phyloP scores from a whole-genome alignment of 2,113 vertebrate genomes.

The Pavo muticus region DNA sequence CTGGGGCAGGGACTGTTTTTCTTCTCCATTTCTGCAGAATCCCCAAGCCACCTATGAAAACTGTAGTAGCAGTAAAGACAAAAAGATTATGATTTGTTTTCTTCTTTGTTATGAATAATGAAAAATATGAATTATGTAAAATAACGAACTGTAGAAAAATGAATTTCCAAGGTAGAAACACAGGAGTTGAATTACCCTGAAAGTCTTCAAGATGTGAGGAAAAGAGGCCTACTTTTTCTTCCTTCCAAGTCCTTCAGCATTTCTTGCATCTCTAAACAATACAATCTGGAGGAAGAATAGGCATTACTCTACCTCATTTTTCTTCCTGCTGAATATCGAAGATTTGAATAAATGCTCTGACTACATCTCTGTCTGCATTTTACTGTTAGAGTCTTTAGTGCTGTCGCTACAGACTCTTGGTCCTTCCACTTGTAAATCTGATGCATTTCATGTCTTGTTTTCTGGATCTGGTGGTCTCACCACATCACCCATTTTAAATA shows the following conservation, averaged over 20 bases:
- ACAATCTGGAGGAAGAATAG: not conserved
- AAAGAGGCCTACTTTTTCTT: not conserved
- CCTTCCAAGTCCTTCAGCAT: not conserved
- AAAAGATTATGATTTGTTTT: fast-evolving
- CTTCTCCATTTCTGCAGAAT: not conserved
- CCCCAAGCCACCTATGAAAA: not conserved
- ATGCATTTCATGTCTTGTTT: not conserved
- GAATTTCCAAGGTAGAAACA: not conserved
- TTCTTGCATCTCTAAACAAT: not conserved
- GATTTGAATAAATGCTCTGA: not conserved
- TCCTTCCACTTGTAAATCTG: not conserved
- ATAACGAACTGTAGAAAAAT: not conserved
- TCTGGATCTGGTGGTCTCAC: not conserved
- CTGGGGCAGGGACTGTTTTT: not conserved
- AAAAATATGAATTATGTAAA: not conserved
- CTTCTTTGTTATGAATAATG: not conserved
- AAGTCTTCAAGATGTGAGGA: not conserved
- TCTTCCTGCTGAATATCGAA: not conserved
- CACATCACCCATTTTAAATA: not conserved
- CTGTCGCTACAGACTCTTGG: not conserved
- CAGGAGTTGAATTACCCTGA: not conserved
- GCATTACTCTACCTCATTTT: not conserved
- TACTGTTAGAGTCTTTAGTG: not conserved
- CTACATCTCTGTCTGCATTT: not conserved
- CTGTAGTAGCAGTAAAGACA: not conserved